A percentile compares a stretch with the other conserved stretches of the same genome.
Conservation (phyloP, 2,888 invertebrate genomes). For the Drosophila macrospina region DNA sequence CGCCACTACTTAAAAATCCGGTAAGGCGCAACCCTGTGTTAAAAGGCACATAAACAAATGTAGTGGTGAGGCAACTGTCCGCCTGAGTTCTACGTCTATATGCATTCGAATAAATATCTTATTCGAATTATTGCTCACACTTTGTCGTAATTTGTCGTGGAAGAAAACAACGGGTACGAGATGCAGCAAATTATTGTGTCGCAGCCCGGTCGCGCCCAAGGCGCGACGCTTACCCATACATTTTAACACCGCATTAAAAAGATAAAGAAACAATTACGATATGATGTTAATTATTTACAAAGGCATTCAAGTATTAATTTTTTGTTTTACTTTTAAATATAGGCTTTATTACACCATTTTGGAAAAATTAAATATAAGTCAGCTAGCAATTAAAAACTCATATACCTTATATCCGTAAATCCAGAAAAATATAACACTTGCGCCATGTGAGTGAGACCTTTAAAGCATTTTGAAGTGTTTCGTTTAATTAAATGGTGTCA, state of each 20-base stretch:
- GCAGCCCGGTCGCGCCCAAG: constrained; percentile 19
- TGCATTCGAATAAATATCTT: constrained; percentile 22
- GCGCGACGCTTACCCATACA: constrained; percentile 10
- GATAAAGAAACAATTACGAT: constrained; percentile 51
- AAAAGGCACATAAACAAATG: constrained; percentile 5
- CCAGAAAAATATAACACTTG: too few species aligned
- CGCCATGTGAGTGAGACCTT: too few species aligned
- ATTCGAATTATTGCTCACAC: constrained; percentile 54
- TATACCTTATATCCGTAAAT: too few species aligned
- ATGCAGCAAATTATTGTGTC: constrained; percentile 15
- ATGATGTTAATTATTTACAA: constrained; percentile 57
- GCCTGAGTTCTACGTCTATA: background rate
- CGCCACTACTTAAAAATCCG: background rate
- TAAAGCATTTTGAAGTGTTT: too few species aligned
- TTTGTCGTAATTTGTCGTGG: constrained; percentile 74
- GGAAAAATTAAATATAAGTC: background rate
- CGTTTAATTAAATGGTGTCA: too few species aligned
- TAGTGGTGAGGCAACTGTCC: background rate
- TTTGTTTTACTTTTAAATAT: constrained; percentile 3
- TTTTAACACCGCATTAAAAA: constrained; percentile 46
- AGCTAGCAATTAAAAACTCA: background rate
- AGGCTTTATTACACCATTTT: background rate
- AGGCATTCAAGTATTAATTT: constrained; percentile 47
- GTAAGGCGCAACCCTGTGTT: constrained; percentile 1
- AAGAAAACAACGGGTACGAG: constrained; percentile 11